Conservation (phyloP, 2,797 vertebrate species). For the Microcaecilia unicolor region DNA sequence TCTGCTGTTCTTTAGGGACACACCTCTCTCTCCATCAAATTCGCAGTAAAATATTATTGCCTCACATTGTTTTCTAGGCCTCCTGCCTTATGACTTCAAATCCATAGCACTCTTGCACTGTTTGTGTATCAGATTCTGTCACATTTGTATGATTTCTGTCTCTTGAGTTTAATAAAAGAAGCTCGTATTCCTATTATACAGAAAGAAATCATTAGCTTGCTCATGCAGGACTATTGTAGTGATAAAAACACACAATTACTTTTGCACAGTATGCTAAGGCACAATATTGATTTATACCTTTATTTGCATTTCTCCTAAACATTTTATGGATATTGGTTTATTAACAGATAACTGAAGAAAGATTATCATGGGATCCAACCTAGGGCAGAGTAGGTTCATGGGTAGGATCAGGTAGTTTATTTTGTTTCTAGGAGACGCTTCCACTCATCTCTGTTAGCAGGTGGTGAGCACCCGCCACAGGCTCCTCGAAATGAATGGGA, state of each 20-base stretch:
- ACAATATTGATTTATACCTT: slow-evolving; percentile 8
- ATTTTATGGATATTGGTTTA: not conserved
- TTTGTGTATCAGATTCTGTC: not conserved
- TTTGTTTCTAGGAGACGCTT: too few relatives aligned
- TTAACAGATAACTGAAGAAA: slow-evolving; percentile 2
- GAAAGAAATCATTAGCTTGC: not conserved
- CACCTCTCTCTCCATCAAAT: too few relatives aligned
- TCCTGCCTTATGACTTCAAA: too few relatives aligned
- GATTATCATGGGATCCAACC: not conserved
- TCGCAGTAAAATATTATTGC: too few relatives aligned
- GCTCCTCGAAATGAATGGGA: not conserved
- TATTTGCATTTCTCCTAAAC: slow-evolving; percentile 26
- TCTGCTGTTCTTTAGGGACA: too few relatives aligned
- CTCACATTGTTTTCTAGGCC: too few relatives aligned
- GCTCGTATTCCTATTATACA: slow-evolving; percentile 3
- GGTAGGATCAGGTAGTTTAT: not conserved
- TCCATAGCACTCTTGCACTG: too few relatives aligned
- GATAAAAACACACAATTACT: slow-evolving; percentile 9
- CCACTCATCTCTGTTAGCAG: too few relatives aligned
- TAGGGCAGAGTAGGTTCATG: not conserved
- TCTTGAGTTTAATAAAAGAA: slow-evolving; percentile 9
- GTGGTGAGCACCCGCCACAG: too few relatives aligned
- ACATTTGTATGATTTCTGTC: slow-evolving; percentile 10
- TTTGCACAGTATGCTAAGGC: slow-evolving; percentile 6
- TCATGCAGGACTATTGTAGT: slow-evolving; percentile 10